Conservation (phyloP, 2,113 vertebrate species). For the Thomomys bottae region DNA sequence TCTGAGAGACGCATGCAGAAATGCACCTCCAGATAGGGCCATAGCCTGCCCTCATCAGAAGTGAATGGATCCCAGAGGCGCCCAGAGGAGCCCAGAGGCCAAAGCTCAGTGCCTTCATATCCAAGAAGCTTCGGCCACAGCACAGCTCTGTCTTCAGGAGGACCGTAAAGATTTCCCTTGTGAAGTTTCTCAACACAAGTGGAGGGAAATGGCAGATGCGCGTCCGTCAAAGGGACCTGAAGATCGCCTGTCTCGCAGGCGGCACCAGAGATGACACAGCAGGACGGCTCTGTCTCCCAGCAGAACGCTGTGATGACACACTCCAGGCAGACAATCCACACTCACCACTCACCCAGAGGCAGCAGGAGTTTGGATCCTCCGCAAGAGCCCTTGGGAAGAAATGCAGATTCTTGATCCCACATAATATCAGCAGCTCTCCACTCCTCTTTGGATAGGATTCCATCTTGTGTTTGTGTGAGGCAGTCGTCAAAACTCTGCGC, state of each 20-base stretch:
- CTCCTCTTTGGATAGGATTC: background rate
- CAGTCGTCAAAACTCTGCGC: background rate
- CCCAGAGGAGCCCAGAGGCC: no score
- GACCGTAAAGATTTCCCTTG: background rate
- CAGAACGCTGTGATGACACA: background rate
- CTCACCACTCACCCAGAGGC: background rate
- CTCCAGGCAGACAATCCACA: background rate
- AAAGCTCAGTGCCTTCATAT: background rate
- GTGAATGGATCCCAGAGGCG: no score
- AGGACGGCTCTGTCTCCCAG: background rate
- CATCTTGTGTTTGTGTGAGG: background rate
- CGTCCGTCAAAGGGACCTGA: background rate
- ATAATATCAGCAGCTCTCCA: background rate
- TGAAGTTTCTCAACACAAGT: background rate
- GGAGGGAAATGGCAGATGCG: background rate
- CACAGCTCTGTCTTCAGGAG: background rate
- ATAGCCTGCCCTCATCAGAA: background rate
- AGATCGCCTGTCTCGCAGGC: background rate
- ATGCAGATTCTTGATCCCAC: no score
- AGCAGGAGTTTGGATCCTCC: background rate
- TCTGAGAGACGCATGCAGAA: background rate
- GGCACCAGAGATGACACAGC: background rate
- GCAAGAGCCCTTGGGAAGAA: background rate
- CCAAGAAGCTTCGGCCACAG: background rate
- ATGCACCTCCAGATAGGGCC: background rate